A percentile compares a stretch with the other conserved stretches of the same genome.
Conservation (phyloP, 1,140 invertebrate species). For the Musca vetustissima region DNA sequence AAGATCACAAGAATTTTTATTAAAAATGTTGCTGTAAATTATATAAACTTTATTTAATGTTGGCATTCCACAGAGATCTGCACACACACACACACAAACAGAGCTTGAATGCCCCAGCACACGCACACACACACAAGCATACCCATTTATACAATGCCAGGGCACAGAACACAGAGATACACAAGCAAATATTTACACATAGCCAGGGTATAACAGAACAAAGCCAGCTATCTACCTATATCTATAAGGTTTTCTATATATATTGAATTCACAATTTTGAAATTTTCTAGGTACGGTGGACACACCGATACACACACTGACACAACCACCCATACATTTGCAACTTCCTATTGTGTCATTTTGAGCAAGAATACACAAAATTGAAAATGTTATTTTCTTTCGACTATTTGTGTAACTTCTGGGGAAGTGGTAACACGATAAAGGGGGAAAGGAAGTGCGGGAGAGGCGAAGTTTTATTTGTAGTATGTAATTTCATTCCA, state of each 20-base stretch:
- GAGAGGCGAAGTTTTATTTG: neutral
- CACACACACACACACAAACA: too few species aligned
- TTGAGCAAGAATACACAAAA: neutral
- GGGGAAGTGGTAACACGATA: too few species aligned
- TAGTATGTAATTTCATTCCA: neutral
- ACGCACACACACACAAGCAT: neutral
- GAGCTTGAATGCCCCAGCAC: too few species aligned
- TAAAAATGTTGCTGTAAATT: conserved; percentile 24
- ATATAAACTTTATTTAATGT: conserved; percentile 23
- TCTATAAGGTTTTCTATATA: neutral
- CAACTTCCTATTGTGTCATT: neutral
- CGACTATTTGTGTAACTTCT: too few species aligned
- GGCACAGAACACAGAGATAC: conserved; percentile 16
- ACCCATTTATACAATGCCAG: neutral
- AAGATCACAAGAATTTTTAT: conserved; percentile 18
- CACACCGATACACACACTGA: neutral
- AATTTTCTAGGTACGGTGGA: neutral
- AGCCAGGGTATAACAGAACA: too few species aligned
- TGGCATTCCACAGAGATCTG: conserved; percentile 5
- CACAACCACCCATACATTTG: neutral
- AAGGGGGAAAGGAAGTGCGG: too few species aligned
- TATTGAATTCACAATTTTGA: too few species aligned
- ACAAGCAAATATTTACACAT: conserved; percentile 1
- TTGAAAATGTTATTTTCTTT: too few species aligned
- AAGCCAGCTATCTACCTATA: too few species aligned